Conservation (phyloP, 1,140 invertebrate genomes). For the Pseudachorutes palmiensis region DNA sequence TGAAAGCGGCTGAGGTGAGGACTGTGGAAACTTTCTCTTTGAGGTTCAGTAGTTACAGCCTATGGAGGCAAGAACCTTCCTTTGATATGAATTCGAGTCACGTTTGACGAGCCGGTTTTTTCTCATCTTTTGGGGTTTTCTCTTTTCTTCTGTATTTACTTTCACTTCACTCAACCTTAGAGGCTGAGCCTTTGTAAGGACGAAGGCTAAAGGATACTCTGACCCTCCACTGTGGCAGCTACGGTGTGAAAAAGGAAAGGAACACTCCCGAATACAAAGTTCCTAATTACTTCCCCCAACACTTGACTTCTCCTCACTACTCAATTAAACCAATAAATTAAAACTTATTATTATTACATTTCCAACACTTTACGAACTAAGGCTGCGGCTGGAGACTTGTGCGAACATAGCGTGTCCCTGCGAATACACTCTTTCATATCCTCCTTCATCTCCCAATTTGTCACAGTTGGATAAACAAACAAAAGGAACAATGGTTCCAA, state of each 20-base stretch:
- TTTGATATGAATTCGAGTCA: not conserved
- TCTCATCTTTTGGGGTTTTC: not conserved
- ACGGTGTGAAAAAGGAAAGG: constrained; percentile 1
- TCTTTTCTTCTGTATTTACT: constrained; percentile 7
- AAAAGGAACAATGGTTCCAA: too few species aligned
- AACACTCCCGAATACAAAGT: constrained; percentile 5
- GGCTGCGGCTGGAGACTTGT: too few species aligned
- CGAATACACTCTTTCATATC: too few species aligned
- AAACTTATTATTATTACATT: constrained; percentile 2
- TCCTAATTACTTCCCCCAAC: not conserved
- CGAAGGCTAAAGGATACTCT: too few species aligned
- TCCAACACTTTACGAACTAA: too few species aligned
- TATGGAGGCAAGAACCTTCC: too few species aligned
- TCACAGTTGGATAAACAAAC: too few species aligned
- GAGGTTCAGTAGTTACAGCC: not conserved
- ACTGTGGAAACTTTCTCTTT: constrained; percentile 4
- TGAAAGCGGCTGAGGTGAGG: not conserved
- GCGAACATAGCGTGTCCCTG: too few species aligned
- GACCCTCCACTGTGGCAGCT: too few species aligned
- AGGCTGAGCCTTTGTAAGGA: too few species aligned
- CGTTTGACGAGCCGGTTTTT: constrained; percentile 10
- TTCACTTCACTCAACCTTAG: not conserved
- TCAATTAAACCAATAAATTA: constrained; percentile 10
- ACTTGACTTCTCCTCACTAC: not conserved
- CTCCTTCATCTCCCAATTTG: too few species aligned